Evolutionary conservation across 2,113 vertebrate species (phyloP).

Genomic region (Alosa alosa): DNA sequence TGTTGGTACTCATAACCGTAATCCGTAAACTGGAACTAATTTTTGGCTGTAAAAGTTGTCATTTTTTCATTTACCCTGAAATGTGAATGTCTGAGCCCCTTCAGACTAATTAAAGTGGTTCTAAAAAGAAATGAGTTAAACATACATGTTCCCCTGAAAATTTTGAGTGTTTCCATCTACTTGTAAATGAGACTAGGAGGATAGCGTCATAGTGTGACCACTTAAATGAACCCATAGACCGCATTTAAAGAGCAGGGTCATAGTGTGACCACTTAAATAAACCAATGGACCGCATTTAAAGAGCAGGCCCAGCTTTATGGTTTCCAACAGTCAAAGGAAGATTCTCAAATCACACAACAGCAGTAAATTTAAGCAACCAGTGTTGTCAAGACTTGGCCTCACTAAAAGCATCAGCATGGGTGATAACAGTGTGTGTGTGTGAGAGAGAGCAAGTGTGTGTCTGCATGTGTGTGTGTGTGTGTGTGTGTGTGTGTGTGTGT

Average conservation of each 20-base stretch:
- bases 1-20: background rate
- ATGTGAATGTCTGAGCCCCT: background rate
- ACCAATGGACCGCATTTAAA: background rate
- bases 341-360: background rate
- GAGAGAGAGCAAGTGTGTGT: background rate
- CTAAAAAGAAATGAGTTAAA: background rate
- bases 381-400: background rate
- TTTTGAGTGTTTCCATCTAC: background rate
- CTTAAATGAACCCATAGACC: background rate
- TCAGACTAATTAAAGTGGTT: background rate
- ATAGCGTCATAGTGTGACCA: background rate
- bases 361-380: background rate
- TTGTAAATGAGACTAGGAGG: background rate
- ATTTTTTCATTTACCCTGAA: background rate
- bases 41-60: background rate
- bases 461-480: background rate
- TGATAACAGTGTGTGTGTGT: background rate
- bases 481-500: background rate
- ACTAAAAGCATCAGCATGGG: background rate
- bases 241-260: background rate
- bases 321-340: background rate
- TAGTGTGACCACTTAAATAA: background rate
- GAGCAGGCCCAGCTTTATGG: background rate
- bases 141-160: background rate
- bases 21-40: too few species aligned